phyloP scores from a whole-genome alignment of 2,797 vertebrate species.

The Pithecia hirsuta region DNA sequence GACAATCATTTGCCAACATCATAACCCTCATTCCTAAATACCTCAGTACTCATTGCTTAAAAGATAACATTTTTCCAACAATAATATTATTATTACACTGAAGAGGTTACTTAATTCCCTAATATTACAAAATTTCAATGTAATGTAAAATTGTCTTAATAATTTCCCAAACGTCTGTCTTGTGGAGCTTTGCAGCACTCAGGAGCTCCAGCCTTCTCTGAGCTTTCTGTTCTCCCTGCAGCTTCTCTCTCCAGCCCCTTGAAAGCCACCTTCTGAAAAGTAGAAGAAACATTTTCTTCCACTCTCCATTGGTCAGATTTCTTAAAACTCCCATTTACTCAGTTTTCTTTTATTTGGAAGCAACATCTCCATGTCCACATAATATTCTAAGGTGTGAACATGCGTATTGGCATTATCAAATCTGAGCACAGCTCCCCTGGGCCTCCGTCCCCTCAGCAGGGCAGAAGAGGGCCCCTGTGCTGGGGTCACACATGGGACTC shows the following conservation, averaged over 20 bases:
- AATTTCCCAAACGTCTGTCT: background rate
- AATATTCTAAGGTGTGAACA: too few relatives aligned
- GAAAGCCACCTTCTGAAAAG: too few relatives aligned
- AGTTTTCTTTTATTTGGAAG: background rate
- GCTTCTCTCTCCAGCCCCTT: too few relatives aligned
- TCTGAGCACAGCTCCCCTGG: background rate
- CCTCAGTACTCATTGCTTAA: background rate
- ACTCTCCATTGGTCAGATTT: too few relatives aligned
- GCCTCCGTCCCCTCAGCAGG: background rate
- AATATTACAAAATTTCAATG: background rate
- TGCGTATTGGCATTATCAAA: too few relatives aligned
- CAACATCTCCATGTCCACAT: background rate
- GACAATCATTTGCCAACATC: background rate
- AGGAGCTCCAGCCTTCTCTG: background rate
- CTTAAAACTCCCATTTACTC: background rate
- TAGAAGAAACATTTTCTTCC: too few relatives aligned
- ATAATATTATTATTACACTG: background rate
- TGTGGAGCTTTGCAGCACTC: rapidly evolving
- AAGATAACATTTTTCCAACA: background rate
- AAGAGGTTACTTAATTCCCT: background rate
- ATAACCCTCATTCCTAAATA: background rate
- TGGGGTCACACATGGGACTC: background rate
- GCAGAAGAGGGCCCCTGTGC: background rate
- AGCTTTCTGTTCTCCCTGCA: background rate
- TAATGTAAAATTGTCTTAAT: background rate